Evolutionary conservation across 2,113 vertebrate species (phyloP).

Genomic region (Salvelinus fontinalis): DNA sequence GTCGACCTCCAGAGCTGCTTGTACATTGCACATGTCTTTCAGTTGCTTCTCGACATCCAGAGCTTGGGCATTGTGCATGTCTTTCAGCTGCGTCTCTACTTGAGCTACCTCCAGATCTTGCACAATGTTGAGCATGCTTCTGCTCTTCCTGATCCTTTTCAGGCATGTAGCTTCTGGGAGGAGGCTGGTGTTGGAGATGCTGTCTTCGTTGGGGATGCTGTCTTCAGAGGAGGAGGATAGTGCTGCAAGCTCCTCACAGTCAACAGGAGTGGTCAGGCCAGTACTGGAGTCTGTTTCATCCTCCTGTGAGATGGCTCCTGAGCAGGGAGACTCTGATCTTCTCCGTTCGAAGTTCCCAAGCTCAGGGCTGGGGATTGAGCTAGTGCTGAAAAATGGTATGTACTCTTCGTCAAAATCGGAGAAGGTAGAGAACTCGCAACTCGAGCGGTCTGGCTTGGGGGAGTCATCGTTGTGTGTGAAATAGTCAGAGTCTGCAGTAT

Average conservation of each 20-base stretch:
- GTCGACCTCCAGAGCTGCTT: too few relatives aligned
- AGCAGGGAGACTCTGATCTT: slow-evolving; percentile 21
- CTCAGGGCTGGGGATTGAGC: slow-evolving; percentile 56
- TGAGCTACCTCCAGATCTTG: slow-evolving; percentile 27
- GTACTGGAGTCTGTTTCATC: slow-evolving; percentile 30
- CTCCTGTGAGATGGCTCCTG: slow-evolving; percentile 12
- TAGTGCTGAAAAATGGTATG: slow-evolving; percentile 48
- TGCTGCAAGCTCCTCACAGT: slow-evolving; percentile 30
- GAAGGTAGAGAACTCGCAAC: slow-evolving; percentile 68
- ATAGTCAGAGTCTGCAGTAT: slow-evolving; percentile 71
- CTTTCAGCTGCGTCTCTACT: background rate
- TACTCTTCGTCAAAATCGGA: slow-evolving; percentile 73
- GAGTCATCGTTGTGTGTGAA: slow-evolving; percentile 70
- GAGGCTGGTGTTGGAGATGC: slow-evolving; percentile 13
- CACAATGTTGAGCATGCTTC: slow-evolving; percentile 54
- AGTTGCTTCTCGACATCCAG: background rate
- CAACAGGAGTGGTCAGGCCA: slow-evolving; percentile 37
- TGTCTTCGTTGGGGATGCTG: slow-evolving; percentile 24
- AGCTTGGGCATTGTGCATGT: too few relatives aligned
- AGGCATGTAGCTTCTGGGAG: slow-evolving; percentile 9
- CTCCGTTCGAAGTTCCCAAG: slow-evolving; percentile 29
- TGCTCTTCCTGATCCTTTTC: slow-evolving; percentile 50
- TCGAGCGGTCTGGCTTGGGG: slow-evolving; percentile 63
- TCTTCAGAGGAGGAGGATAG: slow-evolving; percentile 19
- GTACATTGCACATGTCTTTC: too few relatives aligned